Conservation (phyloP, 2,113 vertebrate genomes). For the Tupaia chinensis region DNA sequence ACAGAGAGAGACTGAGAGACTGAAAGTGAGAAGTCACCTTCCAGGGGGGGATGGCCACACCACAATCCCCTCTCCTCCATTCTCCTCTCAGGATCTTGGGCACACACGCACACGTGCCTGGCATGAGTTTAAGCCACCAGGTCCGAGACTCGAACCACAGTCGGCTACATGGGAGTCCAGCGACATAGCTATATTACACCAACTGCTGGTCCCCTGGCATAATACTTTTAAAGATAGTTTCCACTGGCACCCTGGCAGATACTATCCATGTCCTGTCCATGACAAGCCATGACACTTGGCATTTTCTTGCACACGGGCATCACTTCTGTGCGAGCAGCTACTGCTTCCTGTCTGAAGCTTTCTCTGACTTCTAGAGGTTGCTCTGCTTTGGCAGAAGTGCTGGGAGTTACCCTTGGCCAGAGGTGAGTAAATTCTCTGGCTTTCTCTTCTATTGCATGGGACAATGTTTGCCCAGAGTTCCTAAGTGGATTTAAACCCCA, state of each 20-base stretch:
- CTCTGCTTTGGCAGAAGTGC: background rate
- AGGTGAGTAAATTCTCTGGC: background rate
- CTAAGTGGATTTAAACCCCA: background rate
- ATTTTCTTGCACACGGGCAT: background rate
- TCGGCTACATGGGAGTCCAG: too few species aligned
- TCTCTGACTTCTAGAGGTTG: background rate
- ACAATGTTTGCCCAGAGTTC: background rate
- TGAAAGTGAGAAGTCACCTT: too few species aligned
- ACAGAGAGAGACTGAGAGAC: too few species aligned
- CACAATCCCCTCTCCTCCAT: too few species aligned
- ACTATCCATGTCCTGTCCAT: background rate
- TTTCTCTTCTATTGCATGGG: background rate
- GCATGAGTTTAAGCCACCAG: too few species aligned
- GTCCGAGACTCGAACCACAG: too few species aligned
- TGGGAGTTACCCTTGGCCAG: background rate
- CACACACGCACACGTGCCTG: too few species aligned
- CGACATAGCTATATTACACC: too few species aligned
- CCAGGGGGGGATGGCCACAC: too few species aligned
- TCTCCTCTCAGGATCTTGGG: too few species aligned
- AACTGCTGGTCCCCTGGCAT: background rate
- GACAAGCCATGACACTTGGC: too few species aligned
- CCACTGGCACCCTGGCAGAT: background rate
- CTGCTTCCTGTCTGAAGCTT: background rate
- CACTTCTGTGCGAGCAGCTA: background rate
- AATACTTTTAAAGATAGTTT: background rate